Conservation (phyloP, 2,888 invertebrate species). For the Drosophila flavopinicola region DNA sequence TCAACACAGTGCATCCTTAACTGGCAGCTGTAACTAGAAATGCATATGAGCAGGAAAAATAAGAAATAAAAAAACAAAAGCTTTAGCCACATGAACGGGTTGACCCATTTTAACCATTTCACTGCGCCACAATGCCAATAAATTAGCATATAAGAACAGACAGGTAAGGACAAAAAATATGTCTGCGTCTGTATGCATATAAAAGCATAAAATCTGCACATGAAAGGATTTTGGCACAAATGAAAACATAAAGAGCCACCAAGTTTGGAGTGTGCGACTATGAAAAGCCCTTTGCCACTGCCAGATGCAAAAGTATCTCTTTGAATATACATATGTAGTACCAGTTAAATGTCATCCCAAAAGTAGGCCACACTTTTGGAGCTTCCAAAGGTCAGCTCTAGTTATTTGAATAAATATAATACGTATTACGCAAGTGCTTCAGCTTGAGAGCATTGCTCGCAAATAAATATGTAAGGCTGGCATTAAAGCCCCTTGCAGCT, state of each 20-base stretch:
- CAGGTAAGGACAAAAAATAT: constrained; percentile 31
- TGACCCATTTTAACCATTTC: constrained; percentile 59
- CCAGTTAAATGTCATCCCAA: constrained; percentile 19
- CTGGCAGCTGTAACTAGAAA: constrained; percentile 33
- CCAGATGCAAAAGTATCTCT: neutral
- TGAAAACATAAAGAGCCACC: constrained; percentile 53
- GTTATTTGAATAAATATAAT: neutral
- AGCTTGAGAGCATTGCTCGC: too few relatives aligned
- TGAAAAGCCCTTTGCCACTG: constrained; percentile 2
- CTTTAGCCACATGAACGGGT: constrained; percentile 12
- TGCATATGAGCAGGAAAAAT: constrained; percentile 13
- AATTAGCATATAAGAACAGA: constrained; percentile 73
- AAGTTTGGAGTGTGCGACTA: constrained; percentile 8
- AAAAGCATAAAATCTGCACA: constrained; percentile 54
- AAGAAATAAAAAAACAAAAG: too few relatives aligned
- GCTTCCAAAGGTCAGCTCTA: neutral
- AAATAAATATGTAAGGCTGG: neutral
- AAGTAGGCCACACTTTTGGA: constrained; percentile 41
- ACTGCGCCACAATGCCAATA: constrained; percentile 62
- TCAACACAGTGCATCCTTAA: constrained; percentile 13
- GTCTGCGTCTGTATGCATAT: constrained; percentile 3
- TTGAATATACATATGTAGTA: neutral
- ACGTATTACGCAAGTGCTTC: too few relatives aligned
- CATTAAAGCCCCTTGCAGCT: neutral
- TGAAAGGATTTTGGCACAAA: constrained; percentile 56